Percentiles rank a stretch among this genome's conserved stretches.
These are phyloP conservation scores for Esox masquinongy DNA, from an alignment of 2,797 vertebrate genomes.

Conservation along the genomic window DNA sequence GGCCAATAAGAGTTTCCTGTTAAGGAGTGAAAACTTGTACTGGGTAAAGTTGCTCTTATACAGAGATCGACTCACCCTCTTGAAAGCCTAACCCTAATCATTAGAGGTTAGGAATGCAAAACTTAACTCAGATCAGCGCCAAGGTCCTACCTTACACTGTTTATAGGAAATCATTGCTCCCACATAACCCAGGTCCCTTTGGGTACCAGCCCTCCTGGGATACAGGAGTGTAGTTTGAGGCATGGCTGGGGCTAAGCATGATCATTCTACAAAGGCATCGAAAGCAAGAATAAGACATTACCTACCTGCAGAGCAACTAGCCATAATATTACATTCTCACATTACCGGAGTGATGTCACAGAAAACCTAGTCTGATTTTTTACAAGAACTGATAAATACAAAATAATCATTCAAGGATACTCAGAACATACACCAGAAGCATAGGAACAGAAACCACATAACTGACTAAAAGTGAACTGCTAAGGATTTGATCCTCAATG, in stretches of 20 bases:
- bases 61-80: constrained; percentile 13
- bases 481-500: background rate
- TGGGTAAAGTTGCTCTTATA: constrained; percentile 11
- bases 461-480: background rate
- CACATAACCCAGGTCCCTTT: constrained; percentile 34
- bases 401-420: background rate
- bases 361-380: background rate
- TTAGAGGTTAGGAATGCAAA: constrained; percentile 11
- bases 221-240: constrained; percentile 24
- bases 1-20: constrained; percentile 10
- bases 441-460: background rate
- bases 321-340: background rate
- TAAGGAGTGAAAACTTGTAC: background rate
- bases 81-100: background rate
- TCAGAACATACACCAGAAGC: background rate
- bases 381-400: background rate
- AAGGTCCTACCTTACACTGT: constrained; percentile 38
- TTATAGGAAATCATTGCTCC: constrained; percentile 38
- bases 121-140: constrained; percentile 35
- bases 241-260: constrained; percentile 35
- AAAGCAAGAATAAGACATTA: background rate
- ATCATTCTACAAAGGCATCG: background rate
- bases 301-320: background rate
- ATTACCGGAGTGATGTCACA: background rate
- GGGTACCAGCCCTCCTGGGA: constrained; percentile 25